Base-by-base conservation (phyloP, 2,797 vertebrate genomes). In the Ibycter americanus region DNA sequence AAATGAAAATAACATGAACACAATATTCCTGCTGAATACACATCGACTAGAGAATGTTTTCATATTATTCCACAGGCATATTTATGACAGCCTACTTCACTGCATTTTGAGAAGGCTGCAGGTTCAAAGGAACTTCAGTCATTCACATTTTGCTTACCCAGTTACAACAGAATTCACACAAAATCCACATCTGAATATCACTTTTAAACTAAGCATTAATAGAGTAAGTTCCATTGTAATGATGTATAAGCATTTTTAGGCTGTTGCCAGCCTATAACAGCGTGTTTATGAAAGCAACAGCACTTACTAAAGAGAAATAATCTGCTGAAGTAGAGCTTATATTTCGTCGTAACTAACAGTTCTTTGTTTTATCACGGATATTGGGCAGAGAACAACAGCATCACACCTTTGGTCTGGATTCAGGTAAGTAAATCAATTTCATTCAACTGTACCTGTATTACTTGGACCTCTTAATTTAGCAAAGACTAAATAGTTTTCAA, bases 11-110 rank as follows among this genome's bases (percentile, higher is more conserved):
- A 89, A 77, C 20, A 80, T 20, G 56, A 94, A 83, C 78, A 38
- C 15, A 84, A 87, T 96, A 93, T 94, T 93, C 65, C 71, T 90
- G 36, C 63, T 97, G 92, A 94, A 96, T 96, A 36, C 92, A 87
- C 47, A 73, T 61, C 87, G 72, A 93, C 68, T 94, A 59, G 17
- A 74, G 36, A 89, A 84, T 34, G 21, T 61, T 96, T 91, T 85
- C 40, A 12, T 87, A 90, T 90, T 95, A 70, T 91, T 95, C 58
- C 44, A 54, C 40, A 63, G 49, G 36, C 78, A 47, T 96, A 83
- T 89, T 89, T 83, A 92, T 92, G 54, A 74, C 54, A 89, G 42
- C 27, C 65, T 83, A 11, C 91, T 96, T 87, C 62, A 36, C 58
- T 47, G 25, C 38, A 26, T 82, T 72, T 93, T 86, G 51, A 87